Evolutionary conservation across 2,888 invertebrate species (phyloP).

Genomic region (Coelinius sp.): DNA sequence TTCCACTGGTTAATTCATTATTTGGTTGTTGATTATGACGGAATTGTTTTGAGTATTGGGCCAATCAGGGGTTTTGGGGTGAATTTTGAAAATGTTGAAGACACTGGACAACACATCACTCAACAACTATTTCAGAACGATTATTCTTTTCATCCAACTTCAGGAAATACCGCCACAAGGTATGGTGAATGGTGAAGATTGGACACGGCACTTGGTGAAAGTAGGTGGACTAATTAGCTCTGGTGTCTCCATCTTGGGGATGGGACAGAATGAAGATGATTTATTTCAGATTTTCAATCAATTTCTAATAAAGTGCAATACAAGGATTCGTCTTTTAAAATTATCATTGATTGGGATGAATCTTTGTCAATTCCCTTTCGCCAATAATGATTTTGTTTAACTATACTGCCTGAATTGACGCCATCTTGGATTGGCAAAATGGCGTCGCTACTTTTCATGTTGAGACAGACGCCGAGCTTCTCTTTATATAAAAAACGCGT

Average conservation of each 20-base stretch:
- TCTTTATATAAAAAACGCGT: too few relatives aligned
- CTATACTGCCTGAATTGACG: too few relatives aligned
- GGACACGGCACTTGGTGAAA: background rate
- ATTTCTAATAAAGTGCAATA: too few relatives aligned
- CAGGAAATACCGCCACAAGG: conserved; percentile 50
- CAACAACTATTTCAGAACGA: background rate
- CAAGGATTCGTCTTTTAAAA: too few relatives aligned
- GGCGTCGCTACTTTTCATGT: too few relatives aligned
- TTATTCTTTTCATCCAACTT: conserved; percentile 29
- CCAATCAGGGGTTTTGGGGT: background rate
- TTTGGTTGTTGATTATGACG: background rate
- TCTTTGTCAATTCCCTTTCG: too few relatives aligned
- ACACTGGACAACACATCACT: conserved; percentile 10
- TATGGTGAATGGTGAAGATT: conserved; percentile 18
- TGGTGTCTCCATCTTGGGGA: background rate
- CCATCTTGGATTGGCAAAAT: too few relatives aligned
- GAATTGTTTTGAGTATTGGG: background rate
- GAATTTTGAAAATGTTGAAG: background rate
- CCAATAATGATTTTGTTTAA: too few relatives aligned
- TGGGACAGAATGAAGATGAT: background rate
- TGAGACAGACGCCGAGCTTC: too few relatives aligned
- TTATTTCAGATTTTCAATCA: too few relatives aligned
- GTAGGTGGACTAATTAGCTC: background rate
- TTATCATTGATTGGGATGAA: too few relatives aligned
- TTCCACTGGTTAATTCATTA: conserved; percentile 26